Evolutionary conservation across 2,888 invertebrate genomes (phyloP).

Genomic region (Keiferia lycopersicella): DNA sequence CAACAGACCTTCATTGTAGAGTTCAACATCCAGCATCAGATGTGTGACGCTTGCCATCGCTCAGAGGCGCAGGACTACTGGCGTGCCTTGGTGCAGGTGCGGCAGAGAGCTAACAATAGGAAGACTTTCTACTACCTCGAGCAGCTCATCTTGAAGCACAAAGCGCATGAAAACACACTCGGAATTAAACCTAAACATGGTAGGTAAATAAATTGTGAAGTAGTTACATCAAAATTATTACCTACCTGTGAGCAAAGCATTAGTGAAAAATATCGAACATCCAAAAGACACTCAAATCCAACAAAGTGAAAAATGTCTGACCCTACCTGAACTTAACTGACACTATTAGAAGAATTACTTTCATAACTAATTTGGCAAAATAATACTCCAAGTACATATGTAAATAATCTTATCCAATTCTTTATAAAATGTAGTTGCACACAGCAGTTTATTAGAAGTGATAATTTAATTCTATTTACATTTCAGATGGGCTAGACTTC

Average conservation of each 20-base stretch:
- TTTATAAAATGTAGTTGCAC: not conserved
- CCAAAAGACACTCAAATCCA: no score
- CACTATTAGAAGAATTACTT: no score
- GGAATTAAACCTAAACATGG: slow-evolving; percentile 93
- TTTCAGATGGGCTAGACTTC: slow-evolving; percentile 95
- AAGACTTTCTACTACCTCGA: slow-evolving; percentile 99
- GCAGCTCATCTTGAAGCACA: slow-evolving; percentile 97
- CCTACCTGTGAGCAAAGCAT: no score
- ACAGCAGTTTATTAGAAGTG: no score
- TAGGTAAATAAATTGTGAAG: slow-evolving; percentile 44
- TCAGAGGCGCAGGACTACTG: slow-evolving; percentile 98
- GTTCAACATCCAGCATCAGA: slow-evolving; percentile 93
- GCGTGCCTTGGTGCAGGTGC: slow-evolving; percentile 95
- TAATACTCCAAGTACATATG: no score
- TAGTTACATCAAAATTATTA: slow-evolving; percentile 33
- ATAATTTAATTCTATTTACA: not conserved
- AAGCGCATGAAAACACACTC: slow-evolving; percentile 93
- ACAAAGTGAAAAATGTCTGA: no score
- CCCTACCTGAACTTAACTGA: no score
- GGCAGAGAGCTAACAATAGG: slow-evolving; percentile 94
- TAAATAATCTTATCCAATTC: no score
- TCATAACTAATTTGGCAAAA: no score
- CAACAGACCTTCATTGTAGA: slow-evolving; percentile 98
- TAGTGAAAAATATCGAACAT: no score
- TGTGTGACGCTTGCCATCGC: slow-evolving; percentile 98